phyloP scores from a whole-genome alignment of 1,140 invertebrate genomes.

The Triops cancriformis region DNA sequence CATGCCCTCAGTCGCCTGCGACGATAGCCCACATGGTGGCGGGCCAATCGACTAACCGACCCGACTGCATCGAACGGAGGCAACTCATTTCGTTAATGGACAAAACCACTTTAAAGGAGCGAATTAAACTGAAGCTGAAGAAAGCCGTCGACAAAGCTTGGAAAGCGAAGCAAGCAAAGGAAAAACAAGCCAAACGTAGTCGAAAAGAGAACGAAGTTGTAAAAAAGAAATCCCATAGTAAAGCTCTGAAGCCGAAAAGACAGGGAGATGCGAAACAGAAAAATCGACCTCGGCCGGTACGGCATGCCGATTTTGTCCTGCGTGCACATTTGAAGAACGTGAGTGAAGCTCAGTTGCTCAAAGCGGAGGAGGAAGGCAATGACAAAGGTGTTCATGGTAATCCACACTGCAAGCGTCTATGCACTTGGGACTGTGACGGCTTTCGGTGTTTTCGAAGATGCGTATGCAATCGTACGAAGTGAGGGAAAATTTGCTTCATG shows the following conservation, averaged over 20 bases:
- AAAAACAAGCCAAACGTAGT: neutral
- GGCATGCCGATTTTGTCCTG: neutral
- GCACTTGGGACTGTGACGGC: neutral
- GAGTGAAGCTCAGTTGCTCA: neutral
- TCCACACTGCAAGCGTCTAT: neutral
- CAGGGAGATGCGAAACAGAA: neutral
- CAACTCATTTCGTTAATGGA: neutral
- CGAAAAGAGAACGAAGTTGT: neutral
- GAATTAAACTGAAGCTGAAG: neutral
- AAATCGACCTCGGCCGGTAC: neutral
- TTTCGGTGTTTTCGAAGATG: neutral
- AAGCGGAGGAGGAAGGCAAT: neutral
- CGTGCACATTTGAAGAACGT: neutral
- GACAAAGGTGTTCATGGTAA: neutral
- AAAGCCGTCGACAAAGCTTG: neutral
- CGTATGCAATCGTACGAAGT: neutral
- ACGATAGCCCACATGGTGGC: too few relatives aligned
- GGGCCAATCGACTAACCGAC: neutral
- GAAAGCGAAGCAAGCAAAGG: neutral
- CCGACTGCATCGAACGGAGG: neutral
- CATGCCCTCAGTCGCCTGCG: too few relatives aligned
- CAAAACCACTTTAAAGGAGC: neutral
- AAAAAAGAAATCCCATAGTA: neutral
- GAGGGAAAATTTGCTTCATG: neutral
- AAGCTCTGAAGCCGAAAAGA: neutral